These are phyloP conservation scores for Lutjanus argentimaculatus DNA, from an alignment of 2,797 vertebrate genomes.

Conservation along the genomic window DNA sequence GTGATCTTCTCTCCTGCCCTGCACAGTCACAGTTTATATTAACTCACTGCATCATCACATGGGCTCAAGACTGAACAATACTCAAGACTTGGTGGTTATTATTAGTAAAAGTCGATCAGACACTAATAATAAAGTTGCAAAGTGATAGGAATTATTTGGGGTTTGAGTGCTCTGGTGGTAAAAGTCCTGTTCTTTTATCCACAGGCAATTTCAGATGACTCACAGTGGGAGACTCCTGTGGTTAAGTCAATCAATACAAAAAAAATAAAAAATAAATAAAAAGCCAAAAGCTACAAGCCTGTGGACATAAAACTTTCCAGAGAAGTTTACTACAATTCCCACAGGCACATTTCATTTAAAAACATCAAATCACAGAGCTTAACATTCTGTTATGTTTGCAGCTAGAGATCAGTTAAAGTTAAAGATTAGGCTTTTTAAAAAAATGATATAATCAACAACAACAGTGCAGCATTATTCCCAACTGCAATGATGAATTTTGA, in stretches of 20 bases:
- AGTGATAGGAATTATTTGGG: background rate
- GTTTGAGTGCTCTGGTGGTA: background rate
- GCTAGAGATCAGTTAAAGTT: background rate
- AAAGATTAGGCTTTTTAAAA: background rate
- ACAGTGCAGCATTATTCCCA: background rate
- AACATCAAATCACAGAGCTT: background rate
- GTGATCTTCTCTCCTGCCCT: constrained; percentile 98
- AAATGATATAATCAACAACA: background rate
- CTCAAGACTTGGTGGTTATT: background rate
- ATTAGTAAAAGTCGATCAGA: background rate
- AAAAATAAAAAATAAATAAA: background rate
- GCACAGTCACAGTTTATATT: constrained; percentile 23
- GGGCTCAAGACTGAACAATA: background rate
- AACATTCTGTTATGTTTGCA: background rate
- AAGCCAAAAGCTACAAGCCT: background rate
- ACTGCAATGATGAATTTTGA: background rate
- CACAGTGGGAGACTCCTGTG: background rate
- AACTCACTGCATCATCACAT: constrained; percentile 8
- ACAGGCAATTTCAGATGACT: background rate
- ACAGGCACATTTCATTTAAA: background rate
- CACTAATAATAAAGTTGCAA: background rate
- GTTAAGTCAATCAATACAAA: background rate
- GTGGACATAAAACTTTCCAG: background rate
- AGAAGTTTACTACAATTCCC: background rate
- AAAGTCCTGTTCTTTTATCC: background rate